A percentile compares a stretch with the other conserved stretches of the same genome.
phyloP scores from a whole-genome alignment of 2,888 invertebrate species.

The Calliopum simillimum region DNA sequence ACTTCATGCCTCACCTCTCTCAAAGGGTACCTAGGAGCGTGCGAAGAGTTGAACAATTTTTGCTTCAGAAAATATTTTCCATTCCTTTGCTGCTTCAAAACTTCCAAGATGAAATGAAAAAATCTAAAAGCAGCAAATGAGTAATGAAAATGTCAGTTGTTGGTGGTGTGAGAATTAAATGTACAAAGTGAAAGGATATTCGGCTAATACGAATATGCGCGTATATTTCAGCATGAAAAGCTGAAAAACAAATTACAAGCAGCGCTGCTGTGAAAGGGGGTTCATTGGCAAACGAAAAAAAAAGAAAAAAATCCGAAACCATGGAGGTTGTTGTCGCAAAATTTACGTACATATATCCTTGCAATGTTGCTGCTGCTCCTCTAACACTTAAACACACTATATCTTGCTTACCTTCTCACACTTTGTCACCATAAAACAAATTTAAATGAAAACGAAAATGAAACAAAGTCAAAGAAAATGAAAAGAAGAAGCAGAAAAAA shows the following conservation, averaged over 20 bases:
- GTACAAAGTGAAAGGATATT: constrained; percentile 13
- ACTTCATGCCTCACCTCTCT: background rate
- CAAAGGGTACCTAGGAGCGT: constrained; percentile 6
- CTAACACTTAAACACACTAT: background rate
- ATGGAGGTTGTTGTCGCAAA: background rate
- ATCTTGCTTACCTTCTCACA: background rate
- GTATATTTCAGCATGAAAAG: constrained; percentile 4
- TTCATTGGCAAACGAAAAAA: constrained; percentile 2
- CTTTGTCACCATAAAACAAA: constrained; percentile 1
- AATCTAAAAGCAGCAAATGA: constrained; percentile 16
- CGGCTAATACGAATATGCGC: constrained; percentile 1
- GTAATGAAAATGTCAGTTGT: background rate
- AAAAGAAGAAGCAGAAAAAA: background rate
- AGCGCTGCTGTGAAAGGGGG: constrained; percentile 1
- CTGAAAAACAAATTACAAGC: background rate
- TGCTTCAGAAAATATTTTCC: constrained; percentile 3
- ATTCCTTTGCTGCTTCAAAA: background rate
- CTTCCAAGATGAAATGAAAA: background rate
- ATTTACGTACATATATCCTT: background rate
- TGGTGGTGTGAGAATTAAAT: background rate
- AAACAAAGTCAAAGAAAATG: constrained; percentile 11
- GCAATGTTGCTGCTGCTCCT: background rate
- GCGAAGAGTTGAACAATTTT: constrained; percentile 4
- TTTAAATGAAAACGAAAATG: constrained; percentile 18
- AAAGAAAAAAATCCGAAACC: constrained; percentile 1